phyloP scores from a whole-genome alignment of 2,113 vertebrate genomes.

The Probosciger aterrimus region DNA sequence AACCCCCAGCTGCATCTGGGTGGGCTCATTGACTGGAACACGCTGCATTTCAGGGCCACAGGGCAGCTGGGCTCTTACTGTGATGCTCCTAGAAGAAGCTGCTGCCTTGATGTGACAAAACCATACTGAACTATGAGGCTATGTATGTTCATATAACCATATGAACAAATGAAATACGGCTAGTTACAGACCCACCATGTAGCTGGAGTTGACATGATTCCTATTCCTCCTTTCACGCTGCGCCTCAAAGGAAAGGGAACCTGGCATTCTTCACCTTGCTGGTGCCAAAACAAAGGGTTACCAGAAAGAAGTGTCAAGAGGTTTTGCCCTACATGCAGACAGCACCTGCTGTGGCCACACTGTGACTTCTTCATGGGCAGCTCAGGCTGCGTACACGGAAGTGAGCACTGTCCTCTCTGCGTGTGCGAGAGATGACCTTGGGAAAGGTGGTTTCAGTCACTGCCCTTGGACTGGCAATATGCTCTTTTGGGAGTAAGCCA shows the following conservation, averaged over 20 bases:
- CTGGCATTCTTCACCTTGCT: background rate
- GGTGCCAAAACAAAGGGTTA: background rate
- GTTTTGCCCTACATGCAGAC: background rate
- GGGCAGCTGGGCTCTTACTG: background rate
- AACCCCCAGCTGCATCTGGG: background rate
- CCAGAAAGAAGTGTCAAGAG: background rate
- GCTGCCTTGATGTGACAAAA: background rate
- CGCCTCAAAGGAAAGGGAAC: background rate
- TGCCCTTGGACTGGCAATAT: constrained; percentile 28
- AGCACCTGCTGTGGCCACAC: background rate
- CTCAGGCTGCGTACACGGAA: background rate
- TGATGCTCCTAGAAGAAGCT: background rate
- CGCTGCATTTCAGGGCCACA: background rate
- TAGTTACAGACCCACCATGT: background rate
- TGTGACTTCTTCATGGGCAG: background rate
- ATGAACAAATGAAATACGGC: background rate
- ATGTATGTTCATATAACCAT: background rate
- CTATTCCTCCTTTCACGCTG: background rate
- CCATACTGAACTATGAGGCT: background rate
- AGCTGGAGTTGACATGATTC: background rate
- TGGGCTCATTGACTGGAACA: background rate
- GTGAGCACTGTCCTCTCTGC: background rate
- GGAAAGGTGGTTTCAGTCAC: constrained; percentile 19
- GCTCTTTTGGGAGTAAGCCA: constrained; percentile 55
- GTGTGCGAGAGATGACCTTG: constrained; percentile 36